Base-by-base conservation (phyloP, 2,797 vertebrate genomes). In the Melanotaenia maccullochi region DNA sequence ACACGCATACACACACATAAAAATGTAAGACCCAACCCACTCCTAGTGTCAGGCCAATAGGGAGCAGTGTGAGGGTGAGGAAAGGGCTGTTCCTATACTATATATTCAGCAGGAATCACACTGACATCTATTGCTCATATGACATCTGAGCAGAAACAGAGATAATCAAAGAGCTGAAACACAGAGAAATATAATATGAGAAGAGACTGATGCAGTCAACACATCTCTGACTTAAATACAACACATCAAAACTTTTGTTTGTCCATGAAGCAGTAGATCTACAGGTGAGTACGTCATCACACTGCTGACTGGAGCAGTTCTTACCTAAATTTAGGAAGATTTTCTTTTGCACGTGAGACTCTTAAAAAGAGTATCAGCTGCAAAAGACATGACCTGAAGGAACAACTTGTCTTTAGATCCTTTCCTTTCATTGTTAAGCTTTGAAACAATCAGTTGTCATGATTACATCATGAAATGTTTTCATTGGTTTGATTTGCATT, bases 31-130 rank as follows among this genome's bases (percentile, higher is more conserved):
- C 69, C 83, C 78, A 47, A 8, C 89, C 92, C 80, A 86, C 82
- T 76, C 5, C 14, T 9, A 2, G 44, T 14, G 9, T 60, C 51
- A 20, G 65, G 55, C 87, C 88, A 91, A 84, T 87, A 49, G 69
- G 65, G 60, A 71, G 60, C 30, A 55, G 67, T 16, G 28, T 62
- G 49, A 76, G 61, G 49, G 71, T 28, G 81, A 71, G 75, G 82
- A 87, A 87, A 83, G 81, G 74, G 70, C 82, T 85, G 44, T 55
- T 76, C 66, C 87, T 89, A 82, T 86, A 78, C 82, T 20, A 38
- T 38, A 81, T 71, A 79, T 83, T 63, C 64, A 63, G 58, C 64
- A 49, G 76, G 54, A 65, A 75, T 77, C 64, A 38, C 57, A 56
- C 47, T 70, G 65, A 62, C 70, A 76, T 60, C 24, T 51, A 60